These are phyloP conservation scores for Subanguina moxae DNA, from an alignment of 1,140 invertebrate genomes.

Conservation along the genomic window DNA sequence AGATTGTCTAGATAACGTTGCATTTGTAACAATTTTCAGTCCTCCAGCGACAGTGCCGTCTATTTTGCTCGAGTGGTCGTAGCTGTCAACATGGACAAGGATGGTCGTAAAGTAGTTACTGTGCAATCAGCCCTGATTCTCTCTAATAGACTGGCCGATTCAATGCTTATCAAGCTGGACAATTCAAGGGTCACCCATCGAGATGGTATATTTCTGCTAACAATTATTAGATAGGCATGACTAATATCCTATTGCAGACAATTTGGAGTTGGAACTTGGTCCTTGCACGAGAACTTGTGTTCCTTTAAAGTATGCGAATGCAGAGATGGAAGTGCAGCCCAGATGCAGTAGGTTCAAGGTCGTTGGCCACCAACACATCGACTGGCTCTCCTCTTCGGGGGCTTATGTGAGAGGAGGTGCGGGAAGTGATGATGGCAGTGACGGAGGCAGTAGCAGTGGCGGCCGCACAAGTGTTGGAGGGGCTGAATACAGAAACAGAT, in stretches of 20 bases:
- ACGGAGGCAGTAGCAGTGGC: background rate
- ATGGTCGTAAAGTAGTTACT: constrained; percentile 88
- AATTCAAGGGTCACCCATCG: background rate
- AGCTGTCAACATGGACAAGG: constrained; percentile 82
- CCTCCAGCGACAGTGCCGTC: background rate
- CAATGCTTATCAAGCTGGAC: constrained; percentile 17
- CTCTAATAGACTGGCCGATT: constrained; percentile 66
- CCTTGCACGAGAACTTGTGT: constrained; percentile 11
- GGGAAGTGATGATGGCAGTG: background rate
- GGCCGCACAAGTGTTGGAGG: background rate
- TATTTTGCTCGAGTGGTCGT: constrained; percentile 72
- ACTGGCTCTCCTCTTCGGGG: constrained; percentile 12
- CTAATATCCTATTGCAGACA: background rate
- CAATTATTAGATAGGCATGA: too few relatives aligned
- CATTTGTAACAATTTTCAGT: too few relatives aligned
- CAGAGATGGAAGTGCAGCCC: constrained; percentile 31
- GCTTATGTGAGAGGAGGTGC: background rate
- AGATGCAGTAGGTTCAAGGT: background rate
- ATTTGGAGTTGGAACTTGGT: constrained; percentile 2
- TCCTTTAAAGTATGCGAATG: constrained; percentile 26
- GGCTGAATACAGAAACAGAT: constrained; percentile 11
- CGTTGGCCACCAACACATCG: constrained; percentile 10
- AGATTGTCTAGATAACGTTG: too few relatives aligned
- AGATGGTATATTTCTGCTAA: background rate
- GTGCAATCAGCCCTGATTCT: constrained; percentile 81